Percentiles rank a stretch among this genome's conserved stretches.
phyloP scores from a whole-genome alignment of 2,888 invertebrate genomes.

The Sinohyriopsis cumingii region DNA sequence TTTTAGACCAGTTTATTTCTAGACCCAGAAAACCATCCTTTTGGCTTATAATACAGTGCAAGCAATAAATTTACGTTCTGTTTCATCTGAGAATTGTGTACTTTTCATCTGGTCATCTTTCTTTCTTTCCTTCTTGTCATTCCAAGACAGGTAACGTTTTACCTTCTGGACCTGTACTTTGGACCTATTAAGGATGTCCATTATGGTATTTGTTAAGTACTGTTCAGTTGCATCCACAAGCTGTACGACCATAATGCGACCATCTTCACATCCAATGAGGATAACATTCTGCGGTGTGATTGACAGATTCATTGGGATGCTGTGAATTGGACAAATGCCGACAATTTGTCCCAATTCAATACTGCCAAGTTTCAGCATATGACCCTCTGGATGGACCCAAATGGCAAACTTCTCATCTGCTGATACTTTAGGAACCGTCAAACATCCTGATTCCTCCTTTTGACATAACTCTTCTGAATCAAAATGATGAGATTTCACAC shows the following conservation, averaged over 20 bases:
- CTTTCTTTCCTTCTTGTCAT: too few relatives aligned
- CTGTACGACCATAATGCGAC: conserved; percentile 50
- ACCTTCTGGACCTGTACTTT: too few relatives aligned
- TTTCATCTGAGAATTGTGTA: too few relatives aligned
- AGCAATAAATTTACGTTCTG: too few relatives aligned
- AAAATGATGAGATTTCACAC: conserved; percentile 35
- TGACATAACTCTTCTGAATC: conserved; percentile 33
- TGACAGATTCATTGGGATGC: conserved; percentile 39
- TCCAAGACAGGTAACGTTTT: too few relatives aligned
- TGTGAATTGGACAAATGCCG: conserved; percentile 43
- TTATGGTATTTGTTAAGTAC: too few relatives aligned
- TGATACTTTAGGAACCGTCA: conserved; percentile 34
- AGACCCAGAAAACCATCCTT: too few relatives aligned
- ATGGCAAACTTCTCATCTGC: conserved; percentile 36
- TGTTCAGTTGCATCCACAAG: conserved; percentile 15
- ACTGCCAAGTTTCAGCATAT: conserved; percentile 39
- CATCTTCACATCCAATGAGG: conserved; percentile 50
- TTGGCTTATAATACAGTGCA: too few relatives aligned
- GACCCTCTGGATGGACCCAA: conserved; percentile 33
- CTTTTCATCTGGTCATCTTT: too few relatives aligned
- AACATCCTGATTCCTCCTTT: conserved; percentile 15
- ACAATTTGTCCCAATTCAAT: conserved; percentile 24
- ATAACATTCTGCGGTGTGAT: conserved; percentile 38
- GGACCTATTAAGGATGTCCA: too few relatives aligned
- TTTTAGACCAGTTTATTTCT: too few relatives aligned